phyloP scores from a whole-genome alignment of 2,113 vertebrate species.

The Limnothrissa miodon region DNA sequence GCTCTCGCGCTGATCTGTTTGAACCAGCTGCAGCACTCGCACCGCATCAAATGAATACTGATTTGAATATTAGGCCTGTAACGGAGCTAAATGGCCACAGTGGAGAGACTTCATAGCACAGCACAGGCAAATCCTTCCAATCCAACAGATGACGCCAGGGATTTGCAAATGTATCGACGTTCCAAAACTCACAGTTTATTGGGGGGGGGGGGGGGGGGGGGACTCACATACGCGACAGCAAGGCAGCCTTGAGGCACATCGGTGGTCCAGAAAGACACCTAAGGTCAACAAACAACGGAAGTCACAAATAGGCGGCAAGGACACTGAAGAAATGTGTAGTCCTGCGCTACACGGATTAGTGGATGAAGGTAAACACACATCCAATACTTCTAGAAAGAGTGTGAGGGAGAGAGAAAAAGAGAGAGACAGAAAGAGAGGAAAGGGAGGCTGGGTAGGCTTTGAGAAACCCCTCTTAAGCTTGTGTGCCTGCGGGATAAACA shows the following conservation, averaged over 20 bases:
- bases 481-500: constrained; percentile 70
- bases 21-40: constrained; percentile 33
- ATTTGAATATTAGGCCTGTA: constrained; percentile 39
- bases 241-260: not conserved
- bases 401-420: not conserved
- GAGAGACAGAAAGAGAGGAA: not conserved
- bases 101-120: not conserved
- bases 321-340: constrained; percentile 58
- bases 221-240: too few relatives aligned
- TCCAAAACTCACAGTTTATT: not conserved
- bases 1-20: constrained; percentile 42
- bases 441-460: constrained; percentile 67
- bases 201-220: too few relatives aligned
- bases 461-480: constrained; percentile 69
- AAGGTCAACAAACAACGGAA: constrained; percentile 10
- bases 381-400: constrained; percentile 53
- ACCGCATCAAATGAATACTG: constrained; percentile 42
- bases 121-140: not conserved
- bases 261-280: not conserved
- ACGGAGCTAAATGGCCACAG: constrained; percentile 17
- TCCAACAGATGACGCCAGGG: not conserved
- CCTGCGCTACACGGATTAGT: constrained; percentile 64
- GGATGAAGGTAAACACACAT: constrained; percentile 61
- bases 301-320: constrained; percentile 32
- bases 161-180: not conserved